These are phyloP conservation scores for Linepithema humile DNA, from an alignment of 1,140 invertebrate species.

Conservation along the genomic window DNA sequence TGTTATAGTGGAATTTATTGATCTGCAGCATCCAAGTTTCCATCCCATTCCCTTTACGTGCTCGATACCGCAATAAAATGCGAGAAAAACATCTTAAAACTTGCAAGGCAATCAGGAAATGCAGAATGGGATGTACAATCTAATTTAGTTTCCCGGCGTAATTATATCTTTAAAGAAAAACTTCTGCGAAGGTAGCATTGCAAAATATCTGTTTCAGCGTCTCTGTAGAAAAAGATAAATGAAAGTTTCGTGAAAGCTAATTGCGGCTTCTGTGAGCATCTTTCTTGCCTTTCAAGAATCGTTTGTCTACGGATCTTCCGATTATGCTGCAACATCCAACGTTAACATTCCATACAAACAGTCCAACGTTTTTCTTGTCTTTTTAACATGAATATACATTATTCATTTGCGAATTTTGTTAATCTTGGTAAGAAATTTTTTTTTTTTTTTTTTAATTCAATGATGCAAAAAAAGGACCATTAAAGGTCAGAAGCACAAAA, in stretches of 20 bases:
- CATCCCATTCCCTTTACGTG: conserved; percentile 13
- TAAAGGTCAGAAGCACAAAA: too few species aligned
- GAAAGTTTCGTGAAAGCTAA: conserved; percentile 54
- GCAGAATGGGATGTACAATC: conserved; percentile 39
- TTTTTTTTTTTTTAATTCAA: too few species aligned
- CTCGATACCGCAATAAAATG: conserved; percentile 26
- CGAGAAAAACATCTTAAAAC: conserved; percentile 39
- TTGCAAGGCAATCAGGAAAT: conserved; percentile 41
- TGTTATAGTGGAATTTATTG: conserved; percentile 38
- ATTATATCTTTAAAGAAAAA: conserved; percentile 55
- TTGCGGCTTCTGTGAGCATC: conserved; percentile 38
- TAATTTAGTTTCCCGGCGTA: conserved; percentile 49
- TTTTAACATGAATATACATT: not conserved
- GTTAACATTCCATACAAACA: not conserved
- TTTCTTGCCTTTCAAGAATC: conserved; percentile 40
- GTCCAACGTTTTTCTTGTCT: not conserved
- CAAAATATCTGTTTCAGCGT: conserved; percentile 49
- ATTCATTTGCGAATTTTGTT: too few species aligned
- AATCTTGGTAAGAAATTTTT: not conserved
- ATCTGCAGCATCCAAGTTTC: conserved; percentile 26
- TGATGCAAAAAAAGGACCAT: too few species aligned
- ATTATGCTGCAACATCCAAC: conserved; percentile 19
- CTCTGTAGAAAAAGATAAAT: conserved; percentile 32
- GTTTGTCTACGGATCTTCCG: conserved; percentile 30
- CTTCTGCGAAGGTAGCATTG: conserved; percentile 13